Percentiles rank a stretch among this genome's conserved stretches.
Evolutionary conservation across 2,888 invertebrate genomes (phyloP).

Genomic region (Agelastica alni): DNA sequence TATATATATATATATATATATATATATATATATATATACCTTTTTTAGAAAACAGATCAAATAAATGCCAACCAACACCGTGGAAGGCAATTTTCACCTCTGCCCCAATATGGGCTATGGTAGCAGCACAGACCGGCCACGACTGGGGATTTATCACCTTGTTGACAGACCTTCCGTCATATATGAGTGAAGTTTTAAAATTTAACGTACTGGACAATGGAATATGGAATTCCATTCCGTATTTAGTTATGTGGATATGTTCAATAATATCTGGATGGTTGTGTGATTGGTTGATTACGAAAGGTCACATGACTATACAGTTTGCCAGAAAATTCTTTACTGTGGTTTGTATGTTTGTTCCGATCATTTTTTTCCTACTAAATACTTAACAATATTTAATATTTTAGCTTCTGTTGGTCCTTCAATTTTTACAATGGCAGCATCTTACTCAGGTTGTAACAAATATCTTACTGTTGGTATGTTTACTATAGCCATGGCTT

Average conservation of each 20-base stretch:
- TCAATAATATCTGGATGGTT: slow-evolving; percentile 66
- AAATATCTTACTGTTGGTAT: slow-evolving; percentile 57
- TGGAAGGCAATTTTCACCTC: slow-evolving; percentile 74
- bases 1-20: too few species aligned
- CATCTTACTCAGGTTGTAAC: slow-evolving; percentile 67
- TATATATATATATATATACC: too few species aligned
- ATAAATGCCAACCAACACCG: slow-evolving; percentile 60
- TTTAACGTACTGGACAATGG: slow-evolving; percentile 68
- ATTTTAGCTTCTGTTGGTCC: slow-evolving; percentile 65
- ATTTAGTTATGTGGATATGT: slow-evolving; percentile 67
- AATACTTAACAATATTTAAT: too few species aligned
- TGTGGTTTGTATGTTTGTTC: slow-evolving; percentile 62
- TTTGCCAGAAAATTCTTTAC: slow-evolving; percentile 69
- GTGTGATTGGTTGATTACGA: slow-evolving; percentile 69
- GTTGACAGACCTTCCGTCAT: slow-evolving; percentile 68
- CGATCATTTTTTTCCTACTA: too few species aligned
- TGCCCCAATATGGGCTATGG: slow-evolving; percentile 73
- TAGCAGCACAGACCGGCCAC: slow-evolving; percentile 73
- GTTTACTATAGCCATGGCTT: slow-evolving; percentile 66
- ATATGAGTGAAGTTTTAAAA: slow-evolving; percentile 67
- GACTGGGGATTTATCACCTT: slow-evolving; percentile 75
- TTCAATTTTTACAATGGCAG: slow-evolving; percentile 65
- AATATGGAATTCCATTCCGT: slow-evolving; percentile 66
- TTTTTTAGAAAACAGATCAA: too few species aligned
- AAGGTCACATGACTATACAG: slow-evolving; percentile 60